Base-by-base conservation (phyloP, 2,113 vertebrate genomes). In the Ornithorhynchus anatinus region DNA sequence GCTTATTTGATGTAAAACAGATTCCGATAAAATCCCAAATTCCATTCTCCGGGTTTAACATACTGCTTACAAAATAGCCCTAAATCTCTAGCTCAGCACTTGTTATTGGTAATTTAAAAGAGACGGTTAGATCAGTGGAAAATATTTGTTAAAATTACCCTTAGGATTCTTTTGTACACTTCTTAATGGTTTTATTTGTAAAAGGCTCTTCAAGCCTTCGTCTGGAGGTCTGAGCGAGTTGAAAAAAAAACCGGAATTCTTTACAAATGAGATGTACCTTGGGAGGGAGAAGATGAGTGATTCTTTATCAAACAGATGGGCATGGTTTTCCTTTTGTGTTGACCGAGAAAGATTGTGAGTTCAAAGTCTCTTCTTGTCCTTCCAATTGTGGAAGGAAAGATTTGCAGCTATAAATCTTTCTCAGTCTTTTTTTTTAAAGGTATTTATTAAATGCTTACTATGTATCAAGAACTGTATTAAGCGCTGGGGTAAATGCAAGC, bases 1-100 rank as follows among this genome's bases (percentile, higher is more conserved):
- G 53, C 43, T 69, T 71, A 73, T 36, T 76, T 79, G 15, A 65
- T 66, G 35, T 51, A 27, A 81, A 81, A 71, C 15, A 82, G 58
- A 81, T 78, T 75, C 5, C 25, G 15, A 72, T 65, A 69, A 65
- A 33, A 37, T 65, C 17, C 23, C 47, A 72, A 64, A 58, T 39
- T 63, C 25, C 6, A 57, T 3, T 74, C 47, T 48, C 60, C 44
- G 16, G 61, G 59, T 58, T 74, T 10, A 17, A 56, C 75, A 31
- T 39, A 38, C 1, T 52, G 23, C 52, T 12, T 81, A 74, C 22
- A 80, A 53, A 90, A 81, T 31, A 70, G 51, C 42, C 29, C 14
- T 32, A 50, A 57, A 22, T 61, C 12, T 39, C n/a, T 39, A 4
- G 6, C 6, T 63, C 37, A 60, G 32, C 72, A 53, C 14, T 82